phyloP scores from a whole-genome alignment of 2,797 vertebrate genomes.

The Enteromius treurensis region DNA sequence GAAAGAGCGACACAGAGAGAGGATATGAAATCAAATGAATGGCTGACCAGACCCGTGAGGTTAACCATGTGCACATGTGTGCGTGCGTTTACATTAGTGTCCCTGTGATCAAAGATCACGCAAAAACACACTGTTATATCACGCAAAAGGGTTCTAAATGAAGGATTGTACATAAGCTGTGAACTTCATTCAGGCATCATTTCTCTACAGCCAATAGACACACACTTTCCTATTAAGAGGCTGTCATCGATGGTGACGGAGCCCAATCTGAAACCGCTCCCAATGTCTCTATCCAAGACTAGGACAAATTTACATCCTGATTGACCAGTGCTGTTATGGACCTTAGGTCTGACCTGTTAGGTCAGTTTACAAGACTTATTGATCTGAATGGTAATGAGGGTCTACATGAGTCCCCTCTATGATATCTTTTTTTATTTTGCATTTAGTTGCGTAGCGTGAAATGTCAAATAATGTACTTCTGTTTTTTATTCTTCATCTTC shows the following conservation, averaged over 20 bases:
- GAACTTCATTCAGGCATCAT: constrained; percentile 26
- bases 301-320: not conserved
- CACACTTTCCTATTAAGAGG: not conserved
- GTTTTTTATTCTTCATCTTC: no score
- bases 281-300: not conserved
- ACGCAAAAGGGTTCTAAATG: constrained; percentile 27
- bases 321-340: not conserved
- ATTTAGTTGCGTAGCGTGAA: not conserved
- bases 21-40: constrained; percentile 67
- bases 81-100: constrained; percentile 45
- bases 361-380: not conserved
- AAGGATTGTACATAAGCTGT: constrained; percentile 24
- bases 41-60: constrained; percentile 64
- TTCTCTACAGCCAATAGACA: constrained; percentile 35
- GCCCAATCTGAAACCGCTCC: not conserved
- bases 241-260: not conserved
- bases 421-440: no score
- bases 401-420: no score
- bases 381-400: not conserved
- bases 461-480: not conserved
- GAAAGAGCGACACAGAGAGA: constrained; percentile 45
- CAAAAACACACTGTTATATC: constrained; percentile 31
- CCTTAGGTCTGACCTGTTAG: no score
- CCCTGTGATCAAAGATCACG: constrained; percentile 19
- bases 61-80: constrained; percentile 44